Conservation (phyloP, 2,113 vertebrate genomes). For the Mystacornis crossleyi region DNA sequence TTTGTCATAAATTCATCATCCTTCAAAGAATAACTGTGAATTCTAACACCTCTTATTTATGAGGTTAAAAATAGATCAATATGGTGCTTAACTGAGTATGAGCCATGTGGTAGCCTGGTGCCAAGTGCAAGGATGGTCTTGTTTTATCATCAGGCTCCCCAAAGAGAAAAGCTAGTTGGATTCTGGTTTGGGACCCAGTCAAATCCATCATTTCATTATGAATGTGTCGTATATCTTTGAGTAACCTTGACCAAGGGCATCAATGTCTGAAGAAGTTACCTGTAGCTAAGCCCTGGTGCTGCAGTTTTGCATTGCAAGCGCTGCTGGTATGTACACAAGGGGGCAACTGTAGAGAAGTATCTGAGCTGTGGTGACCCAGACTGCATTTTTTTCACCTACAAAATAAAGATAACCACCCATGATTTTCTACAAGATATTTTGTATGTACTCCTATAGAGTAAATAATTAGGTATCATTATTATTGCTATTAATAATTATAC, state of each 20-base stretch:
- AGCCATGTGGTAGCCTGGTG: neutral
- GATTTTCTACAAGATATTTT: neutral
- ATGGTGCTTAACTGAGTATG: neutral
- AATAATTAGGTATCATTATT: neutral
- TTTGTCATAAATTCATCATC: neutral
- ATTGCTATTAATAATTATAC: neutral
- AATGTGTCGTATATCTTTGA: neutral
- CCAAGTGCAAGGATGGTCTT: neutral
- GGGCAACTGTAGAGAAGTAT: neutral
- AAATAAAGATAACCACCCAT: neutral
- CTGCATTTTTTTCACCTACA: neutral
- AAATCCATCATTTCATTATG: conserved; percentile 28
- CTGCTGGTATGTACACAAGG: fast-evolving
- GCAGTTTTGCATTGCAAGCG: neutral
- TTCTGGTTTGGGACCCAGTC: neutral
- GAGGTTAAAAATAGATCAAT: conserved; percentile 12
- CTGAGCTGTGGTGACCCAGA: neutral
- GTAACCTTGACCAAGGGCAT: neutral
- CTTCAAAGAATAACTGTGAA: neutral
- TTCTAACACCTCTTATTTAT: neutral
- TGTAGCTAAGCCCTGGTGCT: neutral
- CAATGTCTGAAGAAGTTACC: neutral
- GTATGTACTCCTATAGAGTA: neutral
- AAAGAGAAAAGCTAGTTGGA: neutral
- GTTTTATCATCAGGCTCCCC: neutral